Percentiles rank a stretch among this genome's conserved stretches.
phyloP scores from a whole-genome alignment of 2,888 invertebrate genomes.

The Eulithis prunata region DNA sequence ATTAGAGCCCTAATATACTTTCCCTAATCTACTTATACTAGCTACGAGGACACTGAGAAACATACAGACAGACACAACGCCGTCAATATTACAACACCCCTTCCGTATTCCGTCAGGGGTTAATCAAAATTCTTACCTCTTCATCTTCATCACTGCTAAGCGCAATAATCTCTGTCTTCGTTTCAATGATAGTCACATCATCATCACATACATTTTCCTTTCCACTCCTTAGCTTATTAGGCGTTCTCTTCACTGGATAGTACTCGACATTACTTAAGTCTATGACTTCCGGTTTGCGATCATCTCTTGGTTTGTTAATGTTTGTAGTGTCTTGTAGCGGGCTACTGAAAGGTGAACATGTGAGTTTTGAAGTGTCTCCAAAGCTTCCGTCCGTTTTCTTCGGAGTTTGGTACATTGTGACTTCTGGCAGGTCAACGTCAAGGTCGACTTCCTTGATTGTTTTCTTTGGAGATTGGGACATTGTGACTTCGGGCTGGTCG shows the following conservation, averaged over 20 bases:
- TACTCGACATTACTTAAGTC: conserved; percentile 39
- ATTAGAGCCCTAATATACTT: too few relatives aligned
- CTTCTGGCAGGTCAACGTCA: too few relatives aligned
- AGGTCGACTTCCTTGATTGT: too few relatives aligned
- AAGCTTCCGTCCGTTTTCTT: too few relatives aligned
- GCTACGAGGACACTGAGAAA: too few relatives aligned
- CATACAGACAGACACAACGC: too few relatives aligned
- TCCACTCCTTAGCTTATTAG: conserved; percentile 41
- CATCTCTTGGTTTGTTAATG: conserved; percentile 17
- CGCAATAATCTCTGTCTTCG: conserved; percentile 68
- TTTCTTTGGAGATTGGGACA: too few relatives aligned
- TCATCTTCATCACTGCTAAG: conserved; percentile 72
- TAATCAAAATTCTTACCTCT: conserved; percentile 51
- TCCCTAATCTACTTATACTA: too few relatives aligned
- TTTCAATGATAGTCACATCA: conserved; percentile 71
- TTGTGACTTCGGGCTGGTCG: conserved; percentile 31
- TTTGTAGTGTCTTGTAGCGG: conserved; percentile 63
- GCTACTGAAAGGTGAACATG: conserved; percentile 70
- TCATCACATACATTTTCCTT: conserved; percentile 53
- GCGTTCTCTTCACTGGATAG: conserved; percentile 44
- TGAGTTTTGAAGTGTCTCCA: conserved; percentile 53
- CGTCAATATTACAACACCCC: too few relatives aligned
- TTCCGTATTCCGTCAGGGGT: too few relatives aligned
- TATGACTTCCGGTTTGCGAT: conserved; percentile 19
- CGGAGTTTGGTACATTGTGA: too few relatives aligned